Conservation (phyloP, 2,888 invertebrate species). For the Macroteleia sp. region DNA sequence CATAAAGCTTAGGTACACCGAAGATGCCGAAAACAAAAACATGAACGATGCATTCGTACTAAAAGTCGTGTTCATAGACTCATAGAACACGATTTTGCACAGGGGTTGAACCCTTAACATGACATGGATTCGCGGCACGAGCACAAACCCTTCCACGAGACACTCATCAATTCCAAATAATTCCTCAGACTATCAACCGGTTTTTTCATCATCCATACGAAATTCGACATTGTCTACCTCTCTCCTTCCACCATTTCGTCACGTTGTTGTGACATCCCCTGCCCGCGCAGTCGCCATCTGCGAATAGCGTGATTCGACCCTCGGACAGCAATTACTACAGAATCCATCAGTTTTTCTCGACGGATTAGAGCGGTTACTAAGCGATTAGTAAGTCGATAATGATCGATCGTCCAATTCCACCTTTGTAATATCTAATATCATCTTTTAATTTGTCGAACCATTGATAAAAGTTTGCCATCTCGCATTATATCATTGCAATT, state of each 20-base stretch:
- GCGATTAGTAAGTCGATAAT: constrained; percentile 72
- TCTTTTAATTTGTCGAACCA: constrained; percentile 45
- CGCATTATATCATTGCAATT: no score
- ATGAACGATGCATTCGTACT: not conserved
- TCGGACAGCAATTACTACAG: constrained; percentile 78
- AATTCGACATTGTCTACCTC: constrained; percentile 39
- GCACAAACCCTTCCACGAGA: constrained; percentile 52
- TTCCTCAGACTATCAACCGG: constrained; percentile 28
- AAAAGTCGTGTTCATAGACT: constrained; percentile 24
- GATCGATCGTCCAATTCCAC: constrained; percentile 71
- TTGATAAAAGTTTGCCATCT: not conserved
- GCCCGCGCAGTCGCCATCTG: constrained; percentile 61
- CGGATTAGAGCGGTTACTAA: constrained; percentile 72
- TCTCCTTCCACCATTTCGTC: constrained; percentile 23
- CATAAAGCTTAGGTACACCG: constrained; percentile 2
- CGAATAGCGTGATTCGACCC: constrained; percentile 60
- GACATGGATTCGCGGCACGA: constrained; percentile 35
- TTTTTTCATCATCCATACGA: constrained; percentile 54
- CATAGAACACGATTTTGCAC: constrained; percentile 24
- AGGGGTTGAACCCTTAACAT: constrained; percentile 59
- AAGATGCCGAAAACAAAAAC: constrained; percentile 2
- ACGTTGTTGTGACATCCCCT: constrained; percentile 54
- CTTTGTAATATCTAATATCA: constrained; percentile 15
- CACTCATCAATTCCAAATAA: constrained; percentile 62
- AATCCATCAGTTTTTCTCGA: constrained; percentile 77